Conservation (phyloP, 1,140 invertebrate genomes). For the Anthonomus grandis region DNA sequence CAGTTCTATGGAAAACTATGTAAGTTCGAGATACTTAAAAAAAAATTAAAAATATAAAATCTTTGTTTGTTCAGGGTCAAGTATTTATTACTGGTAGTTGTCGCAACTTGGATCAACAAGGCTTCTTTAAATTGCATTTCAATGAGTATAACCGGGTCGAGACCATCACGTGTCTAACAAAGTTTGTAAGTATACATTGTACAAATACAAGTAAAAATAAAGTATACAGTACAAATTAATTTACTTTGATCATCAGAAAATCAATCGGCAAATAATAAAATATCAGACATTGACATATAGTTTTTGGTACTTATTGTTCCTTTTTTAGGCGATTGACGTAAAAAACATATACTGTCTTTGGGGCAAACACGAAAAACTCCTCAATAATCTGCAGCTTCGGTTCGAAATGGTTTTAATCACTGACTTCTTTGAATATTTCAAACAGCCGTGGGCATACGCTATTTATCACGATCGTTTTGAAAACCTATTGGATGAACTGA, state of each 20-base stretch:
- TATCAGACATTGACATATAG: too few relatives aligned
- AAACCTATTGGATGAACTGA: conserved; percentile 47
- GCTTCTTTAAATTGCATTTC: conserved; percentile 59
- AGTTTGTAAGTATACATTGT: conserved; percentile 46
- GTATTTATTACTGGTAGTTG: conserved; percentile 51
- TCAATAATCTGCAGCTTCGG: conserved; percentile 57
- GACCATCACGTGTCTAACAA: conserved; percentile 57
- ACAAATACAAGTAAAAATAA: too few relatives aligned
- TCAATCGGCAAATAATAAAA: too few relatives aligned
- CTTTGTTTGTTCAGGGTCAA: conserved; percentile 41
- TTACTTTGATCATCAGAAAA: too few relatives aligned
- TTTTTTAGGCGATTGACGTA: conserved; percentile 28
- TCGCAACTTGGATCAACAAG: conserved; percentile 38
- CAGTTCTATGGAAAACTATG: conserved; percentile 38
- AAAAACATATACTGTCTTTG: conserved; percentile 54
- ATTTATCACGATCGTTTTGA: conserved; percentile 59
- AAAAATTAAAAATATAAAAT: neutral
- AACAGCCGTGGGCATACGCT: conserved; percentile 58
- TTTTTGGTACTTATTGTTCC: too few relatives aligned
- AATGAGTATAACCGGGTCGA: conserved; percentile 55
- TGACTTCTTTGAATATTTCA: conserved; percentile 62
- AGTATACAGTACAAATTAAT: too few relatives aligned
- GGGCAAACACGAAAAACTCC: conserved; percentile 60
- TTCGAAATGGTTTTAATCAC: conserved; percentile 54
- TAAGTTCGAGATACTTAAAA: conserved; percentile 10